Base-by-base conservation (phyloP, 1,140 invertebrate genomes). In the Rhyacophila brunnea region DNA sequence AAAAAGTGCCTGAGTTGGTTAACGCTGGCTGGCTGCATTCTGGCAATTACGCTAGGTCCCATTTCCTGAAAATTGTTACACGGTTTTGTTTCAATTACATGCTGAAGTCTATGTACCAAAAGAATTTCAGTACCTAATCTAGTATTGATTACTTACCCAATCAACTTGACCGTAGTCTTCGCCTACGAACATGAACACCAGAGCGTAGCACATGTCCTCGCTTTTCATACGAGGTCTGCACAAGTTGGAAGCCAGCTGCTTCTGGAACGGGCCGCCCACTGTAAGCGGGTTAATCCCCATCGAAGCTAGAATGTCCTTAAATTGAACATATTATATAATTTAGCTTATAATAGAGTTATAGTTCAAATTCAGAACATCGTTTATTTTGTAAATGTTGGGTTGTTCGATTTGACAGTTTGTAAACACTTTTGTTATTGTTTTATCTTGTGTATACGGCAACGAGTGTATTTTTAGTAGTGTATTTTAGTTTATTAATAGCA, bases 131-230 rank as follows among this genome's bases (percentile, higher is more conserved):
- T n/a, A 40, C 3, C 3, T 17, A 40, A 40, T 5, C 15, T 4
- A 17, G n/a, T 18, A 15, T 5, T 15, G 6, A 45, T 48, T 2
- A 45, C 51, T 62, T 66, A 77, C 75, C 69, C 66, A 67, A 47
- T 75, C 72, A 15, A 70, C 67, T 53, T 77, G 75, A 9, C 75
- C 74, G 13, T 71, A 69, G 49, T 79, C 74, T 18, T 77, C 72
- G 0, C 77, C 77, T 14, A 77, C 68, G 6, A 77, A 18, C 10
- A 65, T 49, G 55, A 68, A 74, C 0, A 69, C 38, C 6, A 75
- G 1, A 2, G 67, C 54, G 32, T 70, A 68, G 60, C 77, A 79
- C 15, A 77, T 45, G 58, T 79, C 74, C 1, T 68, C 56, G 1
- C 67, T 46, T 0, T 68, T 62, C 1, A 61, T 40, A 13, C 64